Evolutionary conservation across 1,140 invertebrate genomes (phyloP).

Genomic region (Plodia interpunctella): DNA sequence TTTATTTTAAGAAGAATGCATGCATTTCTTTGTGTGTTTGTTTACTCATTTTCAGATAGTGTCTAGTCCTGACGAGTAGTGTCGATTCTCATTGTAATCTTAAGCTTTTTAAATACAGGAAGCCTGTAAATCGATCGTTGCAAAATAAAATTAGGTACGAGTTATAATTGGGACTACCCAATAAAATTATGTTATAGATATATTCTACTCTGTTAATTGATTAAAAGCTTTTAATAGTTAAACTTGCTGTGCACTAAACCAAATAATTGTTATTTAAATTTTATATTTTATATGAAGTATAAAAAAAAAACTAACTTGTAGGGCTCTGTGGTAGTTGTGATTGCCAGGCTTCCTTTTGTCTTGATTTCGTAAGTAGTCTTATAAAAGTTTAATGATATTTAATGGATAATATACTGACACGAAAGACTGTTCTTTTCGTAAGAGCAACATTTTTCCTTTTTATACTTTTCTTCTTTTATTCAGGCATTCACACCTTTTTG

Average conservation of each 20-base stretch:
- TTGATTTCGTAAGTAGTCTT: conserved; percentile 5
- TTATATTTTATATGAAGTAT: conserved; percentile 26
- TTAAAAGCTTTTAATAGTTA: conserved; percentile 34
- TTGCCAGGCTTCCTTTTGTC: conserved; percentile 48
- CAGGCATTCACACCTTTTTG: background rate
- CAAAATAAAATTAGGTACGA: conserved; percentile 11
- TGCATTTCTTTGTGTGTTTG: conserved; percentile 75
- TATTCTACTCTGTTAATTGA: conserved; percentile 23
- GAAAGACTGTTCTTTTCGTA: conserved; percentile 35
- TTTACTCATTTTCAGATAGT: conserved; percentile 70
- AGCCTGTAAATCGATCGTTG: conserved; percentile 43
- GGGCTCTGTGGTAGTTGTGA: conserved; percentile 16
- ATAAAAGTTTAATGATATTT: background rate
- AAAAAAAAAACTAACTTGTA: conserved; percentile 23
- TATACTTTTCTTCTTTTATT: background rate
- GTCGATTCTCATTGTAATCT: conserved; percentile 61
- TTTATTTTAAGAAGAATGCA: conserved; percentile 74
- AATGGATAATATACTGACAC: background rate
- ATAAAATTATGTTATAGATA: background rate
- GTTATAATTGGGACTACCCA: background rate
- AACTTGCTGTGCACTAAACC: conserved; percentile 63
- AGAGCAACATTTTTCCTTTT: conserved; percentile 1
- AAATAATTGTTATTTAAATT: conserved; percentile 52
- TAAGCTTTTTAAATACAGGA: conserved; percentile 55
- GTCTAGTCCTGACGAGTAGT: conserved; percentile 69